Evolutionary conservation across 2,113 vertebrate species (phyloP).

Genomic region (Tiliqua scincoides): DNA sequence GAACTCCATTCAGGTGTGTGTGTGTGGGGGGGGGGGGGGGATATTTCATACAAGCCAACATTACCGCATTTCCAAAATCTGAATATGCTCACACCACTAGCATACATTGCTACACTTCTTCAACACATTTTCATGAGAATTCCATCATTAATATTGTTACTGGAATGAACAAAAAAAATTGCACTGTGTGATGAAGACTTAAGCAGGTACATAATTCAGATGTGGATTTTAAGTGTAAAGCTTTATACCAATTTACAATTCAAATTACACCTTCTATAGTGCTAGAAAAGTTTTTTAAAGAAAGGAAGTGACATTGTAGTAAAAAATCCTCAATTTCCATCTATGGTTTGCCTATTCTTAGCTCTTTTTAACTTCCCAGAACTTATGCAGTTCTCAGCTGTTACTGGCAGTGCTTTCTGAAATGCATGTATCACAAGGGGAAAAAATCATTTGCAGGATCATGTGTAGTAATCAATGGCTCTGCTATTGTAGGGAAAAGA

Average conservation of each 20-base stretch:
- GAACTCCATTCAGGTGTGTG: neutral
- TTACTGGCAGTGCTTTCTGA: too few relatives aligned
- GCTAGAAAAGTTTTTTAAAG: neutral
- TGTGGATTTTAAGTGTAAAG: slow-evolving; percentile 1
- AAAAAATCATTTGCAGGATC: too few relatives aligned
- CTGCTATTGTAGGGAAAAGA: too few relatives aligned
- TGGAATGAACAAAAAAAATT: neutral
- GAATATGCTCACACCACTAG: too few relatives aligned
- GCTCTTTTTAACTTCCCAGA: too few relatives aligned
- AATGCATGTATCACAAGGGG: too few relatives aligned
- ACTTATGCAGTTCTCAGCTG: too few relatives aligned
- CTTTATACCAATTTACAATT: neutral
- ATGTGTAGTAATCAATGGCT: too few relatives aligned
- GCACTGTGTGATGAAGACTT: neutral
- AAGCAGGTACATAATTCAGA: neutral
- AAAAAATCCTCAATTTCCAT: too few relatives aligned
- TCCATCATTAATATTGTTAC: neutral
- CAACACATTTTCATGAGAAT: neutral
- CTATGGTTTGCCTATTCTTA: too few relatives aligned
- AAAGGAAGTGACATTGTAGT: too few relatives aligned
- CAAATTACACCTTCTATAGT: neutral
- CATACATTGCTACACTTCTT: neutral
- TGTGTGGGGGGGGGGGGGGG: too few relatives aligned
- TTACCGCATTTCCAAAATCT: neutral
- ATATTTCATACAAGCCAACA: neutral